phyloP scores from a whole-genome alignment of 2,113 vertebrate species.

The Sinocyclocheilus rhinocerous region DNA sequence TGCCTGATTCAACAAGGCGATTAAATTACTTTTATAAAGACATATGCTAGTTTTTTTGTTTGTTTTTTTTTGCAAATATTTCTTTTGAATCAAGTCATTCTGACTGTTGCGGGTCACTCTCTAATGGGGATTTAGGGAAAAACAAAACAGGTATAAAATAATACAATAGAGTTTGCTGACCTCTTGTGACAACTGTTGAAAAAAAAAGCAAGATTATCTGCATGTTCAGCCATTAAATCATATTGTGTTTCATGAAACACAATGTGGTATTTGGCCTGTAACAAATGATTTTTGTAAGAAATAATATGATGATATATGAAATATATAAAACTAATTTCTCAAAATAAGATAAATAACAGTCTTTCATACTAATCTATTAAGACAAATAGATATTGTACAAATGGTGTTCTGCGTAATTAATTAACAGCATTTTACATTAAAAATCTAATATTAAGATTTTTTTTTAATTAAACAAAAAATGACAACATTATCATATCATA shows the following conservation, averaged over 20 bases:
- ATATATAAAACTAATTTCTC: background rate
- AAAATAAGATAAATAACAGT: background rate
- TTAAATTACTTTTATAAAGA: background rate
- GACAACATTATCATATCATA: too few species aligned
- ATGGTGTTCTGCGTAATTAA: background rate
- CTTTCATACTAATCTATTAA: background rate
- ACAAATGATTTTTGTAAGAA: background rate
- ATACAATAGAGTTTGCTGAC: constrained; percentile 40
- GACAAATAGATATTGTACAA: background rate
- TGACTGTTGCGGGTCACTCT: background rate
- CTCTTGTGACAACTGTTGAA: constrained; percentile 45
- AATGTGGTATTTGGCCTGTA: background rate
- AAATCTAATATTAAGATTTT: background rate
- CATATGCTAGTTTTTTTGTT: background rate
- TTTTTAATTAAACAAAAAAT: too few species aligned
- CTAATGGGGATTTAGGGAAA: background rate
- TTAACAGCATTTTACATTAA: background rate
- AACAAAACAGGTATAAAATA: background rate
- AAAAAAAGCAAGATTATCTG: background rate
- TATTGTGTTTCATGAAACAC: background rate
- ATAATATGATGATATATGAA: background rate
- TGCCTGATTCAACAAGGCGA: background rate
- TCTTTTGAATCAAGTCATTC: background rate
- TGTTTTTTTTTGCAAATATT: background rate
- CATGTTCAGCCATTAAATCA: background rate